Evolutionary conservation across 2,113 vertebrate species (phyloP), one percentile per base, ranked within the genome.

Genomic region (Python bivittatus): DNA sequence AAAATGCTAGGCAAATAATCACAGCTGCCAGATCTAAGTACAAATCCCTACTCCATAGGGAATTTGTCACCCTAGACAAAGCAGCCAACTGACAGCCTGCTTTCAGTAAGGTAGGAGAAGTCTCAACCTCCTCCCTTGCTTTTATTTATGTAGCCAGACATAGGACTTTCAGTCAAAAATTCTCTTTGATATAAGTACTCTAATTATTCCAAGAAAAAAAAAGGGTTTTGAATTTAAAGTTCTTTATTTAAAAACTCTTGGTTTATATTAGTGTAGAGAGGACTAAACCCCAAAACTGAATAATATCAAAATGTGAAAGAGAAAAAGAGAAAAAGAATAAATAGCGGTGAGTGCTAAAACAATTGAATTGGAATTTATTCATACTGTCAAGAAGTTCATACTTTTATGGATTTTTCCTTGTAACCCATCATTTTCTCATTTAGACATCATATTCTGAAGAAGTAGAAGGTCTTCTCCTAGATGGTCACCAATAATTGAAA

Each of bases 131-230:
- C 64, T 64, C 64, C 68, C 25, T 54, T 95, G 64, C 42, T 58
- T 6, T 91, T 94, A 89, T 93, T 96, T 93, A 92, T 42, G 38
- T n/a, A 53, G 44, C 79, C 72, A 84, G 57, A 60, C 42, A 89
- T 57, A 84, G 56, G 72, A 27, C 58, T 92, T 92, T 84, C 68
- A 84, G 56, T 57, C 9, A 61, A 58, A 84, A 84, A 85, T 20
- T 25, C 3, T 25, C 33, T 92, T 92, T 29, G 25, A 79, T 27
- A 79, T 53, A 64, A 86, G 58, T 23, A 54, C 20, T 38, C 60
- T 52, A 38, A 20, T 92, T 79, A 88, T 11, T 25, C 23, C 52
- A 54, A 56, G 53, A 15, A 38, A 44, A 53, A 13, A 11, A 61
- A 52, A 27, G 38, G n/a, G 4, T 10, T 92, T 38, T 88, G 38